These are phyloP conservation scores for Synanceia verrucosa DNA, from an alignment of 2,797 vertebrate genomes.

Conservation along the genomic window DNA sequence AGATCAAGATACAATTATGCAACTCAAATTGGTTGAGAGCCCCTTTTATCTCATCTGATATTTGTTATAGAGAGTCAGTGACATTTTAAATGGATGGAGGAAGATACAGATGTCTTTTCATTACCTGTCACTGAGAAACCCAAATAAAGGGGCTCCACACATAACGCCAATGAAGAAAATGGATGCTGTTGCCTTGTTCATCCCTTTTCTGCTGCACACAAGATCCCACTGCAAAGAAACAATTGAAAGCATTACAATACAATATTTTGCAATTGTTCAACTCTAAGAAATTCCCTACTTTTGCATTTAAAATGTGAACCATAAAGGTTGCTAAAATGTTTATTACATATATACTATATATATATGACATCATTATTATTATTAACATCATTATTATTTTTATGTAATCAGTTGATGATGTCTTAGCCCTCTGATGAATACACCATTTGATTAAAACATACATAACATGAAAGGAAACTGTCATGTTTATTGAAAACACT, in stretches of 20 bases:
- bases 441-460: background rate
- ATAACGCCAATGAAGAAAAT: conserved; percentile 84
- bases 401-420: background rate
- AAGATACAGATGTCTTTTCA: background rate
- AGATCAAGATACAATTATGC: too few species aligned
- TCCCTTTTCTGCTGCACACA: conserved; percentile 77
- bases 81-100: background rate
- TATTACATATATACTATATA: background rate
- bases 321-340: background rate
- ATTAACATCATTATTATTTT: background rate
- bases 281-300: background rate
- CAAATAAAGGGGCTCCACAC: conserved; percentile 79
- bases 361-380: background rate
- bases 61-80: background rate
- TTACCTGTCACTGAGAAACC: conserved; percentile 82
- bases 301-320: background rate
- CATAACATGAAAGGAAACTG: background rate
- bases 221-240: conserved; percentile 79
- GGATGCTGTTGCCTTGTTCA: conserved; percentile 79
- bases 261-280: too few species aligned
- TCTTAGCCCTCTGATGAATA: background rate
- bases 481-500: conserved; percentile 6
- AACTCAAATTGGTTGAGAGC: background rate
- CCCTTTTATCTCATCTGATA: background rate
- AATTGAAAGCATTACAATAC: background rate